Evolutionary conservation across 2,888 invertebrate genomes (phyloP).

Genomic region (Synergus itoensis): DNA sequence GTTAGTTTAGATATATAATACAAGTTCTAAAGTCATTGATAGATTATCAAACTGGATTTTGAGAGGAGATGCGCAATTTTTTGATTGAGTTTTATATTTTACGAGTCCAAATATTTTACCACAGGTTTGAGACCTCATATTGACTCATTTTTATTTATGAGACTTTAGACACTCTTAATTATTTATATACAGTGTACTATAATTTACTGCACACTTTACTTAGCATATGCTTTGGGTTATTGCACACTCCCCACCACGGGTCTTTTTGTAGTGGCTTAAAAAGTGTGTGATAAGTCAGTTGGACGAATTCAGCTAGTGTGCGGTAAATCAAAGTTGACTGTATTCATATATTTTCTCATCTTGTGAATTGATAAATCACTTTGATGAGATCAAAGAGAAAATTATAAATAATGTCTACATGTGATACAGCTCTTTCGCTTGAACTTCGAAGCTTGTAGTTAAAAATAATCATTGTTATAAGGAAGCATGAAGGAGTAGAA

Average conservation of each 20-base stretch:
- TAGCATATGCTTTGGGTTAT: no score
- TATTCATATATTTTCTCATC: not conserved
- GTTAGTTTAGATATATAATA: not conserved
- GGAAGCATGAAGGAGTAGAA: no score
- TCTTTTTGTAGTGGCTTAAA: no score
- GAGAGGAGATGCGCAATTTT: not conserved
- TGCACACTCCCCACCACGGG: no score
- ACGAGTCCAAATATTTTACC: not conserved
- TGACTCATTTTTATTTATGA: not conserved
- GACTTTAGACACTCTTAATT: conserved; percentile 20
- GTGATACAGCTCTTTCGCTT: conserved; percentile 4
- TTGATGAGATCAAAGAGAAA: conserved; percentile 8
- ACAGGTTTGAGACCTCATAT: not conserved
- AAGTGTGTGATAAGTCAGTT: no score
- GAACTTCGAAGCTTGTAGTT: conserved; percentile 15
- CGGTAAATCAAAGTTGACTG: no score
- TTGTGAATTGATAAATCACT: not conserved
- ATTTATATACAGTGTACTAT: not conserved
- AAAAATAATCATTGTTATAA: not conserved
- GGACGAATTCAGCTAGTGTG: no score
- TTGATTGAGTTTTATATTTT: not conserved
- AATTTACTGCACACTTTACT: no score
- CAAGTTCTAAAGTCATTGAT: not conserved
- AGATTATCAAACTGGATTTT: not conserved
- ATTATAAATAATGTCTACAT: conserved; percentile 18